Evolutionary conservation across 2,888 invertebrate species (phyloP).

Genomic region (Perizoma affinitatum): DNA sequence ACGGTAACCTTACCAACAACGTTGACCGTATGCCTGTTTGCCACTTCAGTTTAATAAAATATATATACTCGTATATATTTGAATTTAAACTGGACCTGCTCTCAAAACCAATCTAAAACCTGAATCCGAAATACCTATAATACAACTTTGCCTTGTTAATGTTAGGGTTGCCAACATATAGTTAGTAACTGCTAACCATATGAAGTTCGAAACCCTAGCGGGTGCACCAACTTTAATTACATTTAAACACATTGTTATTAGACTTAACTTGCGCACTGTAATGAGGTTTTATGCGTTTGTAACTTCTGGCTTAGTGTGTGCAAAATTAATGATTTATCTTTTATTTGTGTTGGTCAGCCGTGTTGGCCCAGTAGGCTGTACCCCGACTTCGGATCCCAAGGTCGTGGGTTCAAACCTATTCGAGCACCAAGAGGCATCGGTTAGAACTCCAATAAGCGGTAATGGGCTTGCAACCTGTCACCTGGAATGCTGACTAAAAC

Average conservation of each 20-base stretch:
- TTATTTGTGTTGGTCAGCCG: neutral
- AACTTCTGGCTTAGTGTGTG: neutral
- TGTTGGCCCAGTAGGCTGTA: neutral
- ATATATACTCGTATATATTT: too few species aligned
- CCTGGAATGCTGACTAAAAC: too few species aligned
- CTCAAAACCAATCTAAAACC: constrained; percentile 24
- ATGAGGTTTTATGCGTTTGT: constrained; percentile 38
- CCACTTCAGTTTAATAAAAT: too few species aligned
- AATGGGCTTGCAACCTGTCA: too few species aligned
- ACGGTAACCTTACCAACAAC: too few species aligned
- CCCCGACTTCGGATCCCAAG: too few species aligned
- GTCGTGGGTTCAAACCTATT: too few species aligned
- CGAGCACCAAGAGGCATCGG: too few species aligned
- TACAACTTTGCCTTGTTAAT: neutral
- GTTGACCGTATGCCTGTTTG: too few species aligned
- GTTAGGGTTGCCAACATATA: too few species aligned
- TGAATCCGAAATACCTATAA: neutral
- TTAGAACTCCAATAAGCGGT: too few species aligned
- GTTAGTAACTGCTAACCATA: constrained; percentile 18
- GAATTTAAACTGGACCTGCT: constrained; percentile 4
- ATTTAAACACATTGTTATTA: constrained; percentile 51
- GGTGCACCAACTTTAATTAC: constrained; percentile 55
- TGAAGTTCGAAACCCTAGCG: constrained; percentile 27
- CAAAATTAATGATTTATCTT: neutral
- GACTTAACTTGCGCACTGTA: constrained; percentile 34